A percentile compares a stretch with the other conserved stretches of the same genome.
phyloP scores from a whole-genome alignment of 2,888 invertebrate genomes.

The Cepaea hortensis region DNA sequence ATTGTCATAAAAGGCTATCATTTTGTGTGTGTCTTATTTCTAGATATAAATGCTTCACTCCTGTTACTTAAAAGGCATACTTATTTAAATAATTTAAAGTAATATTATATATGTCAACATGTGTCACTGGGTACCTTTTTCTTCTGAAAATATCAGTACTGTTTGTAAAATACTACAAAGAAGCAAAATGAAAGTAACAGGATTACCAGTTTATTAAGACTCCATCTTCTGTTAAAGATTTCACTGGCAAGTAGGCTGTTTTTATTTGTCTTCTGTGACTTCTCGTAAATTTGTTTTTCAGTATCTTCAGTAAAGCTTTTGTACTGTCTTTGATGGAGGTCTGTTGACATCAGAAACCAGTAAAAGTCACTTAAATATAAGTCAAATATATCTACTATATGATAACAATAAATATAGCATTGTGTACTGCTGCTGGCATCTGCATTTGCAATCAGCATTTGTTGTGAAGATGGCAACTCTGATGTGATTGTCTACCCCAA shows the following conservation, averaged over 20 bases:
- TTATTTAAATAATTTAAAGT: not conserved
- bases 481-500: no score
- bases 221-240: constrained; percentile 29
- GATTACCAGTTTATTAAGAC: constrained; percentile 31
- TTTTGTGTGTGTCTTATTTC: not conserved
- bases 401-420: constrained; percentile 11
- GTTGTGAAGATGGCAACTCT: no score
- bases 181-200: not conserved
- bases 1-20: not conserved
- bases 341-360: constrained; percentile 59
- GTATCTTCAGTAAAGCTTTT: constrained; percentile 75
- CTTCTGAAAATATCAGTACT: not conserved
- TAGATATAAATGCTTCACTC: not conserved
- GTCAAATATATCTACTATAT: not conserved
- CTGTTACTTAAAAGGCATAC: no score
- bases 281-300: constrained; percentile 75
- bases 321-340: constrained; percentile 76
- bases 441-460: no score
- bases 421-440: no score
- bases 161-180: no score
- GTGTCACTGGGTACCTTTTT: not conserved
- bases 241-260: constrained; percentile 70
- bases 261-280: constrained; percentile 65
- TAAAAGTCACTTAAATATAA: not conserved
- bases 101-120: not conserved